Evolutionary conservation across 2,113 vertebrate genomes (phyloP).

Genomic region (Mus pahari): DNA sequence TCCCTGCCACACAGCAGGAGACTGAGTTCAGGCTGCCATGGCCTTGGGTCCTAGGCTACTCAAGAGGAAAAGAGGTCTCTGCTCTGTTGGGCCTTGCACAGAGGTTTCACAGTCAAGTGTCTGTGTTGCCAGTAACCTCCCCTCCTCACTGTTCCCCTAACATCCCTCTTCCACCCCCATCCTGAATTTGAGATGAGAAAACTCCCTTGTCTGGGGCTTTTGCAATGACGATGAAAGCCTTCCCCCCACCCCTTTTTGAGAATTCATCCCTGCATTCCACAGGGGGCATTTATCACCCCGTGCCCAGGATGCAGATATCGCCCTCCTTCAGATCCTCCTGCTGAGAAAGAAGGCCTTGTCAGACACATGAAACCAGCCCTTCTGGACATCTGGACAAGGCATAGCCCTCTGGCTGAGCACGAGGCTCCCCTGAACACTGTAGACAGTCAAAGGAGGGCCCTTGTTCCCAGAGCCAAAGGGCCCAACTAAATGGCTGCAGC

Average conservation of each 20-base stretch:
- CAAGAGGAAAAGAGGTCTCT: conserved; percentile 54
- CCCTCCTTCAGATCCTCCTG: conserved; percentile 78
- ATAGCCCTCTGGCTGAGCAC: conserved; percentile 74
- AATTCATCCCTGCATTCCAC: conserved; percentile 78
- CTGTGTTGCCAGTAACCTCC: conserved; percentile 50
- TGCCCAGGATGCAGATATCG: conserved; percentile 74
- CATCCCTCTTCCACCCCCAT: conserved; percentile 38
- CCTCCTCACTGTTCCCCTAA: conserved; percentile 27
- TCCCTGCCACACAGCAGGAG: conserved; percentile 15
- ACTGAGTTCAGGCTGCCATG: neutral
- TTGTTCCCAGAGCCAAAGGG: conserved; percentile 73
- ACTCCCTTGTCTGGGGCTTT: conserved; percentile 75
- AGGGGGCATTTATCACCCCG: conserved; percentile 79
- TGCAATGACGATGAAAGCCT: conserved; percentile 76
- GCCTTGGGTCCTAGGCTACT: neutral
- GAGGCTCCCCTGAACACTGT: conserved; percentile 68
- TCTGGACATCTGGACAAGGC: conserved; percentile 80
- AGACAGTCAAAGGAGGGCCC: conserved; percentile 70
- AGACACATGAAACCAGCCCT: conserved; percentile 79
- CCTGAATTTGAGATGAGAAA: conserved; percentile 72
- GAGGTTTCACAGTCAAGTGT: conserved; percentile 71
- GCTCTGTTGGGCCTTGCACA: conserved; percentile 38
- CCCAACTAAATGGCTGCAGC: conserved; percentile 71
- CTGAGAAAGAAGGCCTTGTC: conserved; percentile 81
- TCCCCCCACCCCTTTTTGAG: conserved; percentile 44